Percentiles rank a stretch among this genome's conserved stretches.
These are phyloP conservation scores for Ectropis grisescens DNA, from an alignment of 1,140 invertebrate genomes.

Conservation along the genomic window DNA sequence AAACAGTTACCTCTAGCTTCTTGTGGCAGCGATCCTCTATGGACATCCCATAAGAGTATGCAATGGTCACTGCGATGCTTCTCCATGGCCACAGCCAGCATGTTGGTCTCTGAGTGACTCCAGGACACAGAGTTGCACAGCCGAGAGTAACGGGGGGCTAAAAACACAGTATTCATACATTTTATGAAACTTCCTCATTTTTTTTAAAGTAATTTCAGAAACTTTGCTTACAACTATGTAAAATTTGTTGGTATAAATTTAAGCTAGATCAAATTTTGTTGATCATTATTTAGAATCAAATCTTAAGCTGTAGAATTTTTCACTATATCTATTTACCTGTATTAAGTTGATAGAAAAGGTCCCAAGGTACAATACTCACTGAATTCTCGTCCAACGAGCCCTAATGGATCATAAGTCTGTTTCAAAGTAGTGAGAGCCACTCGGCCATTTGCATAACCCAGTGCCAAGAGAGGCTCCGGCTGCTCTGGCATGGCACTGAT, in stretches of 20 bases:
- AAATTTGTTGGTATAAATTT: too few relatives aligned
- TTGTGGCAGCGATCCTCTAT: constrained; percentile 56
- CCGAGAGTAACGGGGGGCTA: constrained; percentile 84
- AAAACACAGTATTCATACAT: too few relatives aligned
- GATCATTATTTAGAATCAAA: too few relatives aligned
- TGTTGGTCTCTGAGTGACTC: constrained; percentile 87
- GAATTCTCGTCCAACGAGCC: constrained; percentile 82
- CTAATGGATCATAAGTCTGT: constrained; percentile 76
- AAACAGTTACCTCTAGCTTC: constrained; percentile 36
- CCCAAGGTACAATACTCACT: too few relatives aligned
- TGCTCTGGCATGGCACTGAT: constrained; percentile 78
- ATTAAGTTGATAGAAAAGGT: too few relatives aligned
- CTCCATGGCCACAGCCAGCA: constrained; percentile 88
- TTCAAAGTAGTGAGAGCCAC: constrained; percentile 85
- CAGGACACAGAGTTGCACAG: constrained; percentile 91
- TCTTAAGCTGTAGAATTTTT: too few relatives aligned
- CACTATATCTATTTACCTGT: too few relatives aligned
- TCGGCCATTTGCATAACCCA: constrained; percentile 90
- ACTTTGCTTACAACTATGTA: too few relatives aligned
- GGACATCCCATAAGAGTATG: constrained; percentile 85
- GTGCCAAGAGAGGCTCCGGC: constrained; percentile 83
- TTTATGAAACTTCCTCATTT: neutral
- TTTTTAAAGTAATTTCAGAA: neutral
- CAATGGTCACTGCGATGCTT: constrained; percentile 88
- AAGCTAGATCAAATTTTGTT: too few relatives aligned